Base-by-base conservation (phyloP, 2,888 invertebrate species). In the Saturnia japonica region DNA sequence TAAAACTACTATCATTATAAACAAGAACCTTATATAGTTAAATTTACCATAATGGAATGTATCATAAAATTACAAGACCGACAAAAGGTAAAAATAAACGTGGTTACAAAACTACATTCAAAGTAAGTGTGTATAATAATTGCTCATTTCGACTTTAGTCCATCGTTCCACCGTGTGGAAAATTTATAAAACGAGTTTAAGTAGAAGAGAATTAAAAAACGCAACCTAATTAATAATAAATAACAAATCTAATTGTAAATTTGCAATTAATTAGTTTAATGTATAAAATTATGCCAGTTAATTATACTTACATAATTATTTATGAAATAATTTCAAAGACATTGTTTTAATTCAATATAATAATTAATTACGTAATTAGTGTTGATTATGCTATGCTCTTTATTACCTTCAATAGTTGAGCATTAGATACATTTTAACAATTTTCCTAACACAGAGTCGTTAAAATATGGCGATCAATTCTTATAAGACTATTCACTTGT, bases 61-160 rank as follows among this genome's bases (percentile, higher is more conserved):
- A 64, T 40, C 19, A 19, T 40, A 22, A 40, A 40, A 19, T 22
- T 0, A 8, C 40, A 40, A 64, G 19, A 40, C 40, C 64, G 40
- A 64, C n/a, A 64, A 16, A 28, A 60, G 25, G 25, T 19, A 62
- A 6, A 14, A 34, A 64, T 11, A 19, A 40, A 19, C 40, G 64
- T 40, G 64, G 40, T 40, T 64, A 40, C 60, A n/a, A 62, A 71
- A 70, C 40, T 47, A 22, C 42, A 47, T 47, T 47, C 45, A 51
- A 68, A 68, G 40, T 69, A 70, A 34, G 69, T 71, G 72, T 69
- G 57, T 45, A 70, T 68, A 71, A 70, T 68, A 71, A 72, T 69
- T 64, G 40, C 2, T 40, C n/a, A 7, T 40, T 70, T 68, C 40
- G 70, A 67, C 66, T 57, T 60, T 9, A 64, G 8, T 64, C 64